Evolutionary conservation across 1,140 invertebrate species (phyloP).

Genomic region (Leptinotarsa defecta): DNA sequence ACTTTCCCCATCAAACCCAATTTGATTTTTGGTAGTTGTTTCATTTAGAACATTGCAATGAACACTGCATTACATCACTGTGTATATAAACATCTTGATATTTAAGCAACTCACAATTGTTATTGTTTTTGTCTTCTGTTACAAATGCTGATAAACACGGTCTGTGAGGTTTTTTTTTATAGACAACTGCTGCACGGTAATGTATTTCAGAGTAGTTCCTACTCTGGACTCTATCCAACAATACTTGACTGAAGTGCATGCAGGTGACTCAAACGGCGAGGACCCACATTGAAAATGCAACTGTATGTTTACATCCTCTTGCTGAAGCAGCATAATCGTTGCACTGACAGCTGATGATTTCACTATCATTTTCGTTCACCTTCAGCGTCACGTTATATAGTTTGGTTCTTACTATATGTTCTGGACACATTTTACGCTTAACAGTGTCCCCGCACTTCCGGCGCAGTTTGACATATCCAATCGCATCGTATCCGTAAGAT

Average conservation of each 20-base stretch:
- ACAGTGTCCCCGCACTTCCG: neutral
- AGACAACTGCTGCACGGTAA: neutral
- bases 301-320: too few species aligned
- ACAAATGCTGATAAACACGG: too few species aligned
- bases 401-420: neutral
- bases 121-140: too few species aligned
- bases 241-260: neutral
- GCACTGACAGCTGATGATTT: too few species aligned
- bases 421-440: neutral
- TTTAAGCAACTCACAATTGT: too few species aligned
- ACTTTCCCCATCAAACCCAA: too few species aligned
- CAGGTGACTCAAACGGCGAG: neutral
- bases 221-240: neutral
- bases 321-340: too few species aligned
- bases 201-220: slow-evolving; percentile 1
- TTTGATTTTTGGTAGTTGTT: too few species aligned
- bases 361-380: slow-evolving; percentile 18
- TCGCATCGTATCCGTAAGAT: neutral
- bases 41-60: too few species aligned
- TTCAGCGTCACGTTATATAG: neutral
- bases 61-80: too few species aligned
- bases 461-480: neutral
- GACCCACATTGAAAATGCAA: neutral
- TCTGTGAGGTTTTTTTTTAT: neutral
- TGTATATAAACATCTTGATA: too few species aligned